A percentile compares a stretch with the other conserved stretches of the same genome.
Conservation (phyloP, 2,888 invertebrate species). For the Caenorhabditis sinica region DNA sequence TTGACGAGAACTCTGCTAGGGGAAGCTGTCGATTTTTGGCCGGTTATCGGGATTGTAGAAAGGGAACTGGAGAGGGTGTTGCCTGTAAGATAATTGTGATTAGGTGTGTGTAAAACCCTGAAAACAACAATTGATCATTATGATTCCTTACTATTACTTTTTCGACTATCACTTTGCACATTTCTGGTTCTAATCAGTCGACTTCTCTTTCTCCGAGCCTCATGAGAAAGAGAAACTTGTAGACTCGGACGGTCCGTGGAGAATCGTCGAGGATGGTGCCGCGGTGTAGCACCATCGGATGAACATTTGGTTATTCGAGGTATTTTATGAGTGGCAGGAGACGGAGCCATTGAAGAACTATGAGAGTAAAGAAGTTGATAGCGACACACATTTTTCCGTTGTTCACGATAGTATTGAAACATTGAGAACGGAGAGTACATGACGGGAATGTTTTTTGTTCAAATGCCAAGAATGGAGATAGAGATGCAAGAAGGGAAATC, state of each 20-base stretch:
- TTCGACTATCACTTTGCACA: slow-evolving; percentile 55
- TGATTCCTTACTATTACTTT: slow-evolving; percentile 26
- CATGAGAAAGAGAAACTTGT: slow-evolving; percentile 46
- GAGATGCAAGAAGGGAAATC: neutral
- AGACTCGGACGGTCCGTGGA: slow-evolving; percentile 50
- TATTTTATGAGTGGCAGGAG: neutral
- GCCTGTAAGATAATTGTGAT: slow-evolving; percentile 45
- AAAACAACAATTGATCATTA: too few species aligned
- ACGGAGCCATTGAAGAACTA: slow-evolving; percentile 15
- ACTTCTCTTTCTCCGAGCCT: slow-evolving; percentile 47
- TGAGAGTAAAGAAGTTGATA: slow-evolving; percentile 17
- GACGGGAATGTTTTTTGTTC: neutral
- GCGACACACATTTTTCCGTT: neutral
- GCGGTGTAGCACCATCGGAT: slow-evolving; percentile 53
- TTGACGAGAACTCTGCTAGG: slow-evolving; percentile 74
- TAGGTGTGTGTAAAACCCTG: too few species aligned
- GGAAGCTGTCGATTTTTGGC: slow-evolving; percentile 19
- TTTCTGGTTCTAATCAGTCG: slow-evolving; percentile 47
- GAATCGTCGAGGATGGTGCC: slow-evolving; percentile 13
- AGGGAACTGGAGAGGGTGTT: slow-evolving; percentile 66
- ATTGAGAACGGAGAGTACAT: slow-evolving; percentile 24
- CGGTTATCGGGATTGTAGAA: slow-evolving; percentile 62
- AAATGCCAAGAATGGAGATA: neutral
- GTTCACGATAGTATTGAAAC: neutral
- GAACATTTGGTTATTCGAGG: slow-evolving; percentile 58